phyloP scores from a whole-genome alignment of 2,113 vertebrate genomes.

The Tauraco erythrolophus region DNA sequence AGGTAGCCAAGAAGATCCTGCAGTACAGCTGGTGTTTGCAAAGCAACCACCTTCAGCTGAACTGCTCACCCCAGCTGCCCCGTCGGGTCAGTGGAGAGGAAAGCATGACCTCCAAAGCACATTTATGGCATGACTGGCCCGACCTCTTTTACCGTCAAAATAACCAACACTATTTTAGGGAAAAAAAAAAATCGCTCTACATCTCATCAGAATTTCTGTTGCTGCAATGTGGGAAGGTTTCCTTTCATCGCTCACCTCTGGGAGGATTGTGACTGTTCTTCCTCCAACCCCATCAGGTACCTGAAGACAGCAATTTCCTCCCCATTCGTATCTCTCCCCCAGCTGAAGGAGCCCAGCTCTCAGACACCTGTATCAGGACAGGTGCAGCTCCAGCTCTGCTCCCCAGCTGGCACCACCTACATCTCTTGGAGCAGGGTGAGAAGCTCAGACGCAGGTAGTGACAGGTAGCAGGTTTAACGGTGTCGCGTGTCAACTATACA shows the following conservation, averaged over 20 bases:
- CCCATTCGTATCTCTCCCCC: neutral
- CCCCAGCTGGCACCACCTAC: rapidly evolving
- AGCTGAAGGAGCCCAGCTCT: neutral
- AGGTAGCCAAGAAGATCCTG: neutral
- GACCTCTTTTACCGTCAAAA: neutral
- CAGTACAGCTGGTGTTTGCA: neutral
- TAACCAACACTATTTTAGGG: neutral
- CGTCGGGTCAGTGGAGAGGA: neutral
- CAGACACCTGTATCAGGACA: rapidly evolving
- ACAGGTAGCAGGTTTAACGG: neutral
- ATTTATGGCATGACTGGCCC: neutral
- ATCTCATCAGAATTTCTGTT: neutral
- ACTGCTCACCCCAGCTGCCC: neutral
- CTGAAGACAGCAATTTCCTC: neutral
- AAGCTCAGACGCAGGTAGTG: neutral
- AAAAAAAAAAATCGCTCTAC: neutral
- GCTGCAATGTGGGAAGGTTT: neutral
- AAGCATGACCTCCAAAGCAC: neutral
- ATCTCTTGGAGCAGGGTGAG: neutral
- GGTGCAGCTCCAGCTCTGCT: neutral
- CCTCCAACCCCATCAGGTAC: neutral
- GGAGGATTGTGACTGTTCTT: neutral
- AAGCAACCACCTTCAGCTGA: neutral
- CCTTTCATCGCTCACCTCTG: neutral
- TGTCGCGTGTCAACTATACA: neutral